These are phyloP conservation scores for Arctopsyche grandis DNA, from an alignment of 1,140 invertebrate species.

Conservation along the genomic window DNA sequence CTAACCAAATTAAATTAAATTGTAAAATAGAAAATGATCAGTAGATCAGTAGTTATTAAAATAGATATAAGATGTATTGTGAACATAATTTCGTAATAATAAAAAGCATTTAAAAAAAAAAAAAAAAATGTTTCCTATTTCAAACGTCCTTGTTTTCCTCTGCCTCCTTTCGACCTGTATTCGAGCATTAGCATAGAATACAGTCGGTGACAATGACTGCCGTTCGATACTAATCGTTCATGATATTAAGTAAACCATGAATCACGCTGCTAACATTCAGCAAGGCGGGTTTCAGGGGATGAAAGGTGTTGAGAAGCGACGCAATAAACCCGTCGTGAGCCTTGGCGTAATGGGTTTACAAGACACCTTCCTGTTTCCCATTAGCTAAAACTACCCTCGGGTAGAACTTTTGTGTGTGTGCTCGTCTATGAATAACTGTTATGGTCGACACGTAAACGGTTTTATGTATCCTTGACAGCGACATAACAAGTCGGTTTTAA, in stretches of 20 bases:
- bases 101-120: too few relatives aligned
- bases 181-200: too few relatives aligned
- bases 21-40: too few relatives aligned
- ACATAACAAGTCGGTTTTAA: background rate
- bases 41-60: too few relatives aligned
- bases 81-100: too few relatives aligned
- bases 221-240: slow-evolving; percentile 28
- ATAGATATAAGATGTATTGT: too few relatives aligned
- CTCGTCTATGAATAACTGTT: slow-evolving; percentile 39
- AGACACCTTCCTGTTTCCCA: slow-evolving; percentile 52
- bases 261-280: background rate
- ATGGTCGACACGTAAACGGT: slow-evolving; percentile 41
- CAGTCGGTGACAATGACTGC: background rate
- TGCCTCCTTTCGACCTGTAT: too few relatives aligned
- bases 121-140: too few relatives aligned
- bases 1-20: too few relatives aligned
- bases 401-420: slow-evolving; percentile 3
- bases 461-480: slow-evolving; percentile 29
- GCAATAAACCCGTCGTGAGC: slow-evolving; percentile 22
- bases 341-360: slow-evolving; percentile 50
- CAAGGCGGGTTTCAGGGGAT: background rate
- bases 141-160: too few relatives aligned
- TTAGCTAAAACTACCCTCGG: slow-evolving; percentile 48
- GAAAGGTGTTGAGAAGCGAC: slow-evolving; percentile 26
- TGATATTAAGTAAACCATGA: slow-evolving; percentile 17